Base-by-base conservation (phyloP, 2,113 vertebrate genomes). In the Apteryx owenii region DNA sequence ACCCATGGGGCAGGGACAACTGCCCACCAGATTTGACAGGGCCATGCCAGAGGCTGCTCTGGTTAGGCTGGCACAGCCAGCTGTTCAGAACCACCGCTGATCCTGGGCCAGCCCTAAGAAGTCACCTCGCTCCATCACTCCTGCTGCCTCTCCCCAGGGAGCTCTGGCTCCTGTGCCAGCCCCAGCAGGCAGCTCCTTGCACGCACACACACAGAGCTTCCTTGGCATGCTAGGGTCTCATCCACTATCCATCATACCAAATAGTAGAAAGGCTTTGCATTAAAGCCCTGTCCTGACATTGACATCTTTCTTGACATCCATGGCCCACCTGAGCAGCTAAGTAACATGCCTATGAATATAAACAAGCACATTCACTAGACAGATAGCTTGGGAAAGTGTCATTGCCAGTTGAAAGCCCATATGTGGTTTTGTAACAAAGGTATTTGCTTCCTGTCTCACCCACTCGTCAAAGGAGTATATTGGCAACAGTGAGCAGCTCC, bases 391-490 rank as follows among this genome's bases (percentile, higher is more conserved):
- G 42, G 85, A 56, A 97, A 91, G 93, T 81, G 60, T 78, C 85
- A 83, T 83, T 89, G 66, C 68, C 77, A 10, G 1, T 9, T 95
- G 91, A 93, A 95, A 95, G 94, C 87, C 85, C 68, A 48, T 71
- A 60, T 94, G 93, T 81, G 94, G 95, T 95, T 95, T 93, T 83
- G 64, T 81, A 93, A 70, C 66, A 95, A 85, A 97, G 50, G 81
- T 73, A 95, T 86, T 93, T 92, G 60, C 79, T 95, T 96, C 89
- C 95, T 95, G 72, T 51, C 94, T 84, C 89, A 76, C 79, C 89
- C 68, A 51, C 85, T 75, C 36, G 1, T 94, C 91, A 88, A 56
- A 75, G 38, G 91, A 81, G 90, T 89, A 71, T 71, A 94, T 1
- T 46, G 92, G 72, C 12, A 2, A 64, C 50, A 50, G 81, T 73